Percentiles rank a stretch among this genome's conserved stretches.
phyloP scores from a whole-genome alignment of 2,797 vertebrate species.

The Tauraco hartlaubi region DNA sequence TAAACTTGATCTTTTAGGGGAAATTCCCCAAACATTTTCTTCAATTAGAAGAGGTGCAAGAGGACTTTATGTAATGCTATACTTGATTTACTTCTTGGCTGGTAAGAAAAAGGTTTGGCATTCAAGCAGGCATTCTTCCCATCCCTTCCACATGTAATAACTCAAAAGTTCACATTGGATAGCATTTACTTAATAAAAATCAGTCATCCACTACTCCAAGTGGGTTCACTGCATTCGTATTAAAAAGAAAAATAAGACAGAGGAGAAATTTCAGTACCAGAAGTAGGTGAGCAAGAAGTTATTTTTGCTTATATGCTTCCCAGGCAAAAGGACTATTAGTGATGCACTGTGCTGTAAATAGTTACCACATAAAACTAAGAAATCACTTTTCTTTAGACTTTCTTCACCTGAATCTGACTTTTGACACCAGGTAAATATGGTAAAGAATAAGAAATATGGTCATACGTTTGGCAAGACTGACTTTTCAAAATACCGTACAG shows the following conservation, averaged over 20 bases:
- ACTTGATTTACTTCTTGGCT: not conserved
- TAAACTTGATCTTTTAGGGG: not conserved
- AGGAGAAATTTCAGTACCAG: not conserved
- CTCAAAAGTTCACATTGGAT: not conserved
- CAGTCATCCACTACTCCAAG: not conserved
- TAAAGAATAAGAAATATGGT: not conserved
- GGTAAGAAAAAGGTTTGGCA: slow-evolving; percentile 27
- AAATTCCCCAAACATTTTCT: not conserved
- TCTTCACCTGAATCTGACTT: not conserved
- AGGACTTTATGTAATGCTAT: not conserved
- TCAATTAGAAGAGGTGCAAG: not conserved
- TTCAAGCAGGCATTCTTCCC: slow-evolving; percentile 1
- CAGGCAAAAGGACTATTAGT: not conserved
- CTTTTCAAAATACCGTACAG: not conserved
- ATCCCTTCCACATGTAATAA: slow-evolving; percentile 1
- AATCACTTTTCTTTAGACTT: not conserved
- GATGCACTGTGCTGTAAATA: not conserved
- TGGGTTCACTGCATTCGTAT: not conserved
- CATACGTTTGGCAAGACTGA: not conserved
- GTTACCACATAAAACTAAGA: not conserved
- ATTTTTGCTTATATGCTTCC: not conserved
- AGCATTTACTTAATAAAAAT: slow-evolving; percentile 11
- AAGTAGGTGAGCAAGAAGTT: not conserved
- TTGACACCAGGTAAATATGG: not conserved
- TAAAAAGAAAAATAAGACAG: not conserved